Evolutionary conservation across 1,140 invertebrate species (phyloP).

Genomic region (Triops cancriformis): DNA sequence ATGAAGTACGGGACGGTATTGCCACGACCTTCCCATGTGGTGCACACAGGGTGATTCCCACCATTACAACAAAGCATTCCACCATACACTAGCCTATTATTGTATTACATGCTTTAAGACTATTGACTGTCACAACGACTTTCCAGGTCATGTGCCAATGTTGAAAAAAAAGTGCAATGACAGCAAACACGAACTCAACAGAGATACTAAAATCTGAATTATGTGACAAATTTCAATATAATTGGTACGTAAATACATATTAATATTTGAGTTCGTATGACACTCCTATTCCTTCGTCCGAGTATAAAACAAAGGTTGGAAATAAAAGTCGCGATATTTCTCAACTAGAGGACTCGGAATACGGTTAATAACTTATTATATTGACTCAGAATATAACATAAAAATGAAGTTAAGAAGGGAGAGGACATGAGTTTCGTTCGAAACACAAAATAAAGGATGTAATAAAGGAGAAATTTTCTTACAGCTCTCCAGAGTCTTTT

Average conservation of each 20-base stretch:
- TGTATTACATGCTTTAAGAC: background rate
- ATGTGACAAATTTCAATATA: too few species aligned
- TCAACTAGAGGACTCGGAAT: too few species aligned
- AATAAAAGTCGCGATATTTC: too few species aligned
- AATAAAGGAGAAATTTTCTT: slow-evolving; percentile 42
- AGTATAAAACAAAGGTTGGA: too few species aligned
- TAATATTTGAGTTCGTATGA: too few species aligned
- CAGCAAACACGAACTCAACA: background rate
- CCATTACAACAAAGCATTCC: background rate
- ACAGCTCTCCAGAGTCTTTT: slow-evolving; percentile 81
- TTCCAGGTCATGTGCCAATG: background rate
- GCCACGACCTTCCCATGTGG: background rate
- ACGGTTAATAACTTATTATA: background rate
- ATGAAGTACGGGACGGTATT: background rate
- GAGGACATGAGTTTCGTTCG: background rate
- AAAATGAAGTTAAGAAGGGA: background rate
- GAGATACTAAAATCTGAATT: too few species aligned
- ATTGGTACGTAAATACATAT: too few species aligned
- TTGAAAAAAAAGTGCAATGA: too few species aligned
- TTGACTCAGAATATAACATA: background rate
- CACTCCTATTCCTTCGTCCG: too few species aligned
- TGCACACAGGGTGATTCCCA: background rate
- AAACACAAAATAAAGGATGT: slow-evolving; percentile 4
- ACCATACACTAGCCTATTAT: background rate
- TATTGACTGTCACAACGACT: background rate